Evolutionary conservation across 2,888 invertebrate genomes (phyloP).

Genomic region (Corythucha ciliata): DNA sequence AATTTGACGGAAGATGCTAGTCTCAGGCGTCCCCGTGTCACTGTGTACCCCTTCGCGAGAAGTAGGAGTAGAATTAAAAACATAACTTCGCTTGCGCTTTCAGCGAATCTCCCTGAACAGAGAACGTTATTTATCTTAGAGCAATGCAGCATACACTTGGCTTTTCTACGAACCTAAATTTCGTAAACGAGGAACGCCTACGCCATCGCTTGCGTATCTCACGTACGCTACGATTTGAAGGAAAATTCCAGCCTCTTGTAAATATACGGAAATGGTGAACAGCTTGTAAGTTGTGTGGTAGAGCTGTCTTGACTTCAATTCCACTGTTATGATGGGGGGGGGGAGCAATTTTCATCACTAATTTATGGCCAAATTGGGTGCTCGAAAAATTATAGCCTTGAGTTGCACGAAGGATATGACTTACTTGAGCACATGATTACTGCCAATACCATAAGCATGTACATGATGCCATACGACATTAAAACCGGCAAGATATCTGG

Average conservation of each 20-base stretch:
- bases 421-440: slow-evolving; percentile 59
- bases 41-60: slow-evolving; percentile 82
- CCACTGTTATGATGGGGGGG: slow-evolving; percentile 54
- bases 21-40: slow-evolving; percentile 73
- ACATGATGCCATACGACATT: slow-evolving; percentile 61
- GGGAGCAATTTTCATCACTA: no score
- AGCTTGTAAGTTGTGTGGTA: slow-evolving; percentile 83
- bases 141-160: neutral
- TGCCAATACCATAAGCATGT: slow-evolving; percentile 60
- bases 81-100: slow-evolving; percentile 61
- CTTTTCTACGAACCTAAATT: slow-evolving; percentile 41
- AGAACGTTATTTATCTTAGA: no score
- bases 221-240: slow-evolving; percentile 61
- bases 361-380: neutral
- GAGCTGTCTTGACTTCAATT: slow-evolving; percentile 67
- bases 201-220: slow-evolving; percentile 67
- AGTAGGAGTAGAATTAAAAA: slow-evolving; percentile 70
- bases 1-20: slow-evolving; percentile 63
- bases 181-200: slow-evolving; percentile 46
- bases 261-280: slow-evolving; percentile 60
- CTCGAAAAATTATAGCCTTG: neutral
- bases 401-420: no score
- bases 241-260: slow-evolving; percentile 62
- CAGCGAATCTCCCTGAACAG: slow-evolving; percentile 57
- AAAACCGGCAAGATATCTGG: slow-evolving; percentile 78